Evolutionary conservation across 92 coral and sea anemone species (phyloP).

Genomic region (Ricordea florida): DNA sequence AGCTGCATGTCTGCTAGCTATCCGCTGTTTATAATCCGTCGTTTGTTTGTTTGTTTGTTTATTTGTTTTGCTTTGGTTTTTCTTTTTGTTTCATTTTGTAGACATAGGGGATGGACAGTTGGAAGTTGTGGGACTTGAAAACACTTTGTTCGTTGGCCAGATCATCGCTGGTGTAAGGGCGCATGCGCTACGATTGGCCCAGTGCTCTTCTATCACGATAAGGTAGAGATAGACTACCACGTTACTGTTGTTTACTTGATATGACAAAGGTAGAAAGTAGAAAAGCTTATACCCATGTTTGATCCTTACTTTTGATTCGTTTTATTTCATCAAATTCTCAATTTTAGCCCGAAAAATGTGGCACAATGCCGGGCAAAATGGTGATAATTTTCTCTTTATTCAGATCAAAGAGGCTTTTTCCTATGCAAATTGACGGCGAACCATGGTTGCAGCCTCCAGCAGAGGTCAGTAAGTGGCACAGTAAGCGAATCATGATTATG

Average conservation of each 20-base stretch:
- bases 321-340: too few species aligned
- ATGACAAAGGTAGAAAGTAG: neutral
- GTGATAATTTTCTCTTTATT: neutral
- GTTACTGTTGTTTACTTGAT: neutral
- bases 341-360: too few species aligned
- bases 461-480: constrained; percentile 85
- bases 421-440: constrained; percentile 98
- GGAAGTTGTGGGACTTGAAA: constrained; percentile 96
- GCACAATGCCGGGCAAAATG: neutral
- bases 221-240: constrained; percentile 43
- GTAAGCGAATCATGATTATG: too few species aligned
- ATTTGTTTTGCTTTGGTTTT: too few species aligned
- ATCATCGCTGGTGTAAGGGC: constrained; percentile 94
- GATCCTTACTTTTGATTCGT: too few species aligned
- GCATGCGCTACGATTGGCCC: constrained; percentile 93
- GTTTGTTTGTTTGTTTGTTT: too few species aligned
- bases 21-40: neutral
- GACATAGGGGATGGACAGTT: constrained; percentile 97
- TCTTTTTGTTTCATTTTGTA: constrained; percentile 10
- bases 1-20: neutral
- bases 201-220: constrained; percentile 88
- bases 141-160: constrained; percentile 87
- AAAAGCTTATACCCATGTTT: too few species aligned
- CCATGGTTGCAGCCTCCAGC: constrained; percentile 99
- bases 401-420: constrained; percentile 92